Percentiles rank a stretch among this genome's conserved stretches.
Evolutionary conservation across 2,888 invertebrate genomes (phyloP).

Genomic region (Diarsia brunnea): DNA sequence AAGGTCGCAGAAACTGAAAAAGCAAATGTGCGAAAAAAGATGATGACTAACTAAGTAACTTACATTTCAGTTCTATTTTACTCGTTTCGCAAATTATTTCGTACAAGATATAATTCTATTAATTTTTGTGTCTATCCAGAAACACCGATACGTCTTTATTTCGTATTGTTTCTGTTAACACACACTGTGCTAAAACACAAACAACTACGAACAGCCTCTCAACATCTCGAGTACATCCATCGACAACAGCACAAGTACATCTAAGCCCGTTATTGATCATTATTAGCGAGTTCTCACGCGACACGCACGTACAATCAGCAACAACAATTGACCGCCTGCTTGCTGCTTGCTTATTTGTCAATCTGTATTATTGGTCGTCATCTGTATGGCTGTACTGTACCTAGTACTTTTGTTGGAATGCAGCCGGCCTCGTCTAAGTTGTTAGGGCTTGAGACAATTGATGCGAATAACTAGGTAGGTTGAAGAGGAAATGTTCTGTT

Average conservation of each 20-base stretch:
- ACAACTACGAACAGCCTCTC: background rate
- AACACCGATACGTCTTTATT: background rate
- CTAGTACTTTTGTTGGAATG: conserved; percentile 48
- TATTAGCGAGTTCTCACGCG: conserved; percentile 65
- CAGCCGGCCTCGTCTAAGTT: conserved; percentile 22
- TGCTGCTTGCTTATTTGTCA: conserved; percentile 59
- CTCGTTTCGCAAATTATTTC: background rate
- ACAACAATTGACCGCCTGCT: conserved; percentile 54
- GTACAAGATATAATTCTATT: too few species aligned
- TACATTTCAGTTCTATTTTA: background rate
- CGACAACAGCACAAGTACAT: conserved; percentile 31
- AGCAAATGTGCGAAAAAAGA: background rate
- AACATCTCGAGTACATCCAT: conserved; percentile 19
- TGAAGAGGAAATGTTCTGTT: background rate
- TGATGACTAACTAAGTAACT: background rate
- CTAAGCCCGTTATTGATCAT: conserved; percentile 60
- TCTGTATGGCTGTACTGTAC: conserved; percentile 12
- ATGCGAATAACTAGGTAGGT: background rate
- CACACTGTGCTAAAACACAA: background rate
- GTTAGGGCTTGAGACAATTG: conserved; percentile 47
- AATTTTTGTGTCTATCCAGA: background rate
- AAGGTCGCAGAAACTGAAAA: background rate
- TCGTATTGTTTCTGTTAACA: background rate
- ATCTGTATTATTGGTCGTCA: conserved; percentile 55
- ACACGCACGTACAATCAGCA: conserved; percentile 66